phyloP scores from a whole-genome alignment of 2,113 vertebrate genomes.

The Seriola aureovittata region DNA sequence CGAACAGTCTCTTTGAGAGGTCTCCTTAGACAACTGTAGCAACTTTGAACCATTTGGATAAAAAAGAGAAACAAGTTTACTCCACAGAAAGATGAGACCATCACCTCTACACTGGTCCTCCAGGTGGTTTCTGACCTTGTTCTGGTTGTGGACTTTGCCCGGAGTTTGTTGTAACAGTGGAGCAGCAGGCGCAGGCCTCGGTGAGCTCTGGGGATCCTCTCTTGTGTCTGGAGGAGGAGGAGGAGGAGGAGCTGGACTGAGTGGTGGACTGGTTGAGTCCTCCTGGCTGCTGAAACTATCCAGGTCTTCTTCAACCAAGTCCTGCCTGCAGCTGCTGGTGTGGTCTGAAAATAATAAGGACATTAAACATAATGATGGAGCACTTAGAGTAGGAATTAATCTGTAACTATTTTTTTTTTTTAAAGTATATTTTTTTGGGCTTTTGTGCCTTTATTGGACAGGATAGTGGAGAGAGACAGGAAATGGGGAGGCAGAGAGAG shows the following conservation, averaged over 20 bases:
- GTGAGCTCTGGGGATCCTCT: constrained; percentile 37
- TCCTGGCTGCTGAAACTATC: constrained; percentile 87
- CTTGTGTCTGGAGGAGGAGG: constrained; percentile 37
- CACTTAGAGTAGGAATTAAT: too few species aligned
- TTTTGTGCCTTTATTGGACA: too few species aligned
- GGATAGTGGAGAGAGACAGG: too few species aligned
- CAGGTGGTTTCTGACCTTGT: constrained; percentile 81
- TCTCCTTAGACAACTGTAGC: background rate
- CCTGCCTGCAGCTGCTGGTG: constrained; percentile 85
- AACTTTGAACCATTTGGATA: constrained; percentile 52
- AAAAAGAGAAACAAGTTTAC: background rate
- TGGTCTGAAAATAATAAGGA: constrained; percentile 80
- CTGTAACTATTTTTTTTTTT: too few species aligned
- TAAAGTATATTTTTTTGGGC: too few species aligned
- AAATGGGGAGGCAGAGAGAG: too few species aligned
- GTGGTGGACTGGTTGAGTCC: constrained; percentile 51
- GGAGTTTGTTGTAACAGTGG: constrained; percentile 71
- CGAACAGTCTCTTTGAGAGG: background rate
- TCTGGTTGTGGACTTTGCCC: constrained; percentile 84
- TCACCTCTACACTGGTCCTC: background rate
- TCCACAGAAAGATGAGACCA: background rate
- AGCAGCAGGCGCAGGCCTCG: constrained; percentile 46
- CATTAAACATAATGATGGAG: too few species aligned
- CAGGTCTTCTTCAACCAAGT: constrained; percentile 85
- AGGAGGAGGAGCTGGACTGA: constrained; percentile 64